Evolutionary conservation across 1,140 invertebrate species (phyloP).

Genomic region (Latrodectus geometricus): DNA sequence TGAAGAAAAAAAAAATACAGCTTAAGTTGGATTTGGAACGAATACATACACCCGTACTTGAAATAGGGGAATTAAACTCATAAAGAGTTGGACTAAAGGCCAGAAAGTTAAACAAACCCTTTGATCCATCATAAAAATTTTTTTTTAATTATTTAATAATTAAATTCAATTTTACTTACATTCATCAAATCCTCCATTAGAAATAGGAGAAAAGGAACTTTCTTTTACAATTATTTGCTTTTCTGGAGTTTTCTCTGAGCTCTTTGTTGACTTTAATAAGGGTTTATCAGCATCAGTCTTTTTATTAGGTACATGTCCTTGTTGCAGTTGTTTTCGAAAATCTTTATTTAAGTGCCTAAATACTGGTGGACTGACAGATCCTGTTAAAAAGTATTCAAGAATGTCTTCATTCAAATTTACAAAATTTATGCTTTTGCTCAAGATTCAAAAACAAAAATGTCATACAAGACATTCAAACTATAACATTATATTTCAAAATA

Average conservation of each 20-base stretch:
- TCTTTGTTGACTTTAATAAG: neutral
- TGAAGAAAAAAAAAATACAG: too few relatives aligned
- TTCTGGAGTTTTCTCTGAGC: neutral
- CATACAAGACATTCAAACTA: too few relatives aligned
- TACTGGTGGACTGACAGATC: slow-evolving; percentile 73
- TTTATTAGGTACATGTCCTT: slow-evolving; percentile 70
- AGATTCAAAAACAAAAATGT: too few relatives aligned
- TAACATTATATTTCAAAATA: too few relatives aligned
- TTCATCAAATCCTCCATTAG: slow-evolving; percentile 45
- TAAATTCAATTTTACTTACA: slow-evolving; percentile 15
- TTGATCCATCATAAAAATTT: neutral
- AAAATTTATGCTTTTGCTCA: too few relatives aligned
- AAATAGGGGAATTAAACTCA: too few relatives aligned
- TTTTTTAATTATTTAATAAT: neutral
- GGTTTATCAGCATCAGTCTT: slow-evolving; percentile 20
- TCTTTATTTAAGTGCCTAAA: slow-evolving; percentile 84
- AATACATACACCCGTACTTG: too few relatives aligned
- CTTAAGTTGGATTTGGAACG: too few relatives aligned
- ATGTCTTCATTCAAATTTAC: too few relatives aligned
- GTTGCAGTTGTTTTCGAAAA: slow-evolving; percentile 83
- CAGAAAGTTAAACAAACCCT: too few relatives aligned
- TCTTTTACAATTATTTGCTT: slow-evolving; percentile 20
- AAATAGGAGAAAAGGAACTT: neutral
- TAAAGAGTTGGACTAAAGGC: too few relatives aligned
- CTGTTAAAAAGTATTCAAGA: neutral